Evolutionary conservation across 2,797 vertebrate genomes (phyloP).

Genomic region (Gymnoscopelus microlampas): DNA sequence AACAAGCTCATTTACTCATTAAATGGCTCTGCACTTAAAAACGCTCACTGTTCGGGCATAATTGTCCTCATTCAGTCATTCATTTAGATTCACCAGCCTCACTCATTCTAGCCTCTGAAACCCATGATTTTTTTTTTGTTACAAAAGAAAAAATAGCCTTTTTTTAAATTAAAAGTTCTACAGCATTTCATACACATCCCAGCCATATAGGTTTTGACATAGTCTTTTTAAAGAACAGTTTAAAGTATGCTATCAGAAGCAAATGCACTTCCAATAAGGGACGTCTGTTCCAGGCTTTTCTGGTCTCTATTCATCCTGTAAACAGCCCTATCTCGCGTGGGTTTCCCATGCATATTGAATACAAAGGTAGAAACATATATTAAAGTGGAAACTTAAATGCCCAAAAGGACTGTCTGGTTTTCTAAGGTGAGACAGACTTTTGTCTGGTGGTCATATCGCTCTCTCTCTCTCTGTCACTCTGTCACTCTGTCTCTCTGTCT

Average conservation of each 20-base stretch:
- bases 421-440: neutral
- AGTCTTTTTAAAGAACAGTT: no score
- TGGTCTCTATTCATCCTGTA: neutral
- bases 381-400: neutral
- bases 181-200: no score
- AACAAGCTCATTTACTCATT: conserved; percentile 37
- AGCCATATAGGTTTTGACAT: no score
- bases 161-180: no score
- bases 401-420: neutral
- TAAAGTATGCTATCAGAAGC: no score
- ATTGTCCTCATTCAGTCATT: conserved; percentile 38
- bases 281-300: no score
- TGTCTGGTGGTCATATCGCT: neutral
- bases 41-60: conserved; percentile 31
- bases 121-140: no score
- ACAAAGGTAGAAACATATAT: neutral
- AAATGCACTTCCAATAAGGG: neutral
- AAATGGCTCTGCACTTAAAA: conserved; percentile 40
- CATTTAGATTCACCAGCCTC: conserved; percentile 27
- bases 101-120: no score
- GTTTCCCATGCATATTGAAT: neutral
- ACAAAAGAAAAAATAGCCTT: no score
- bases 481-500: no score
- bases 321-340: neutral
- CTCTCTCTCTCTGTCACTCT: neutral